Conservation (phyloP, 2,888 invertebrate genomes). For the Patella caerulea region DNA sequence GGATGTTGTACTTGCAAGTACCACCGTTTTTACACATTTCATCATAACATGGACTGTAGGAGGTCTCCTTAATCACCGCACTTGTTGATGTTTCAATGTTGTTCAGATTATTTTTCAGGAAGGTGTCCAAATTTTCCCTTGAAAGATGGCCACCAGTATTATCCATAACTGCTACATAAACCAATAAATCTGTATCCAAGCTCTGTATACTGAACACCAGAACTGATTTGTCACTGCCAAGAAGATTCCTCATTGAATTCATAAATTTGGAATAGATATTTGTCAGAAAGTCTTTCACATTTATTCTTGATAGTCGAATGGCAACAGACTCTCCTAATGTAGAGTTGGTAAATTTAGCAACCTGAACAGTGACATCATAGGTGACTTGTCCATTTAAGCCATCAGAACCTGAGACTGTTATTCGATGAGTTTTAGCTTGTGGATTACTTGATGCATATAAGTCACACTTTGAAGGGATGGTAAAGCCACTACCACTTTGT, state of each 20-base stretch:
- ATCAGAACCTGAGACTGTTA: constrained; percentile 90
- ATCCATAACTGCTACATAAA: constrained; percentile 74
- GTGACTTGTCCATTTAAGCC: constrained; percentile 79
- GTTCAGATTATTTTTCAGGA: constrained; percentile 36
- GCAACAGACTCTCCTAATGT: constrained; percentile 89
- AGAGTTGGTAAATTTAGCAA: constrained; percentile 83
- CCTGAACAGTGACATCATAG: constrained; percentile 89
- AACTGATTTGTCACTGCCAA: constrained; percentile 29
- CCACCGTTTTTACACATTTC: constrained; percentile 76
- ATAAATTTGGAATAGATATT: constrained; percentile 76
- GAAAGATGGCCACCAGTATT: constrained; percentile 75
- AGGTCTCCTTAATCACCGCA: constrained; percentile 43
- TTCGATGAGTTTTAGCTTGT: constrained; percentile 69
- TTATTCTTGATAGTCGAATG: constrained; percentile 81
- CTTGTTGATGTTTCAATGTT: constrained; percentile 44
- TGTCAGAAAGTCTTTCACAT: constrained; percentile 83
- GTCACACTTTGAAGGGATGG: constrained; percentile 84
- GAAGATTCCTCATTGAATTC: constrained; percentile 26
- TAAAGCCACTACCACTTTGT: constrained; percentile 62
- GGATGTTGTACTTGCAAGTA: constrained; percentile 61
- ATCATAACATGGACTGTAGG: constrained; percentile 73
- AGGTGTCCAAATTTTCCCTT: constrained; percentile 31
- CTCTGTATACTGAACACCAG: constrained; percentile 38
- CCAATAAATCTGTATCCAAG: constrained; percentile 39
- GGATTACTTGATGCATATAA: constrained; percentile 77